Evolutionary conservation across 2,888 invertebrate species (phyloP), one percentile per base, ranked within the genome.

Genomic region (Lithophane socia): DNA sequence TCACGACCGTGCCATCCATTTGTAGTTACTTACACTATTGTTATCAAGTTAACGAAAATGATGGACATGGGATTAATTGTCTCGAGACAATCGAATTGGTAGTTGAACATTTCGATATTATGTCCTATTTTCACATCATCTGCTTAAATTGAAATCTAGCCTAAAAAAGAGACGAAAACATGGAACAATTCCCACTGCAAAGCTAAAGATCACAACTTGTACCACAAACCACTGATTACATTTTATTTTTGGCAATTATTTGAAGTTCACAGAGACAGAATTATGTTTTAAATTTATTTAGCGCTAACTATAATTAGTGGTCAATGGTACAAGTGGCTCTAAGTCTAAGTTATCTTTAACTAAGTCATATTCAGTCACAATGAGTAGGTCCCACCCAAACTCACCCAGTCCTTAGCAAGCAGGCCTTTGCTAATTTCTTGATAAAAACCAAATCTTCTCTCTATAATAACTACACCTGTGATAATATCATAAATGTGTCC

Each of bases 21-120:
- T 73, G 63, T 84, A 74, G 44, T 64, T 52, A 70, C 42, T 64
- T 52, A 70, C 42, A 64, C 74, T 69, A 84, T 83, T 84, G 82
- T 84, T 78, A 42, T 69, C 21, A 69, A 77, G 68, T 77, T 74
- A 54, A 37, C 49, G 24, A 64, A 81, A 54, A 66, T 80, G 63
- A 69, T 84, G 73, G 29, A 67, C 49, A 73, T 12, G 56, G n/a
- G n/a, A 64, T 78, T 84, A 72, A 67, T 56, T 77, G 37, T 72
- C 61, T 76, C 37, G 54, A 47, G 61, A 63, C 54, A 80, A 58
- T 75, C 4, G 66, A 24, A 60, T 61, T 80, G 0, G 18, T 49
- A 47, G 5, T 58, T 65, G 21, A 8, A 47, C 18, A 64, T 75
- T 66, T 13, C 42, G n/a, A 42, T 77, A 24, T 49, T 54, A 42